Percentiles rank a stretch among this genome's conserved stretches.
Conservation (phyloP, 2,797 vertebrate genomes). For the Hapalemur alaotrensis region DNA sequence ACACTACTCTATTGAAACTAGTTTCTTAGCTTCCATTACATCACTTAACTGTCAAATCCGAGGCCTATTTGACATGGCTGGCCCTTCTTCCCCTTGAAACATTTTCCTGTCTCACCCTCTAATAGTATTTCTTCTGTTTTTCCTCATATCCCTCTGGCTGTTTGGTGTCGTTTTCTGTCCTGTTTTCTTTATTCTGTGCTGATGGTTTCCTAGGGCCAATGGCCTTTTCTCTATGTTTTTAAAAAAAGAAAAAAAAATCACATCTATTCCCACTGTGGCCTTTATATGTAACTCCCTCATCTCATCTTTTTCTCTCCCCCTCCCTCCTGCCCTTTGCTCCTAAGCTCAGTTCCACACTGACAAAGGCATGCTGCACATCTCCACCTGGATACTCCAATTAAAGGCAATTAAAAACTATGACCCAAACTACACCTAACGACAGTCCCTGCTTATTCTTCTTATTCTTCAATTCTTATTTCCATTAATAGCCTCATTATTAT, state of each 20-base stretch:
- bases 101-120: neutral
- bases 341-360: neutral
- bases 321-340: neutral
- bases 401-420: neutral
- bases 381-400: neutral
- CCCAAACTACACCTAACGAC: neutral
- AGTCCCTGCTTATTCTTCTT: neutral
- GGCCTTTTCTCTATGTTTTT: neutral
- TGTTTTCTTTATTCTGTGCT: neutral
- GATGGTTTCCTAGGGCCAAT: neutral
- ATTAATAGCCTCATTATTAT: neutral
- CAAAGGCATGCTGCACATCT: neutral
- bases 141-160: neutral
- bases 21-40: neutral
- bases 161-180: neutral
- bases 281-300: neutral
- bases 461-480: neutral
- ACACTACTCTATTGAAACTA: neutral
- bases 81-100: neutral
- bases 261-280: neutral
- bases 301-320: neutral
- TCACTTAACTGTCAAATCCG: neutral
- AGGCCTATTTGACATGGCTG: neutral
- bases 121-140: neutral
- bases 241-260: neutral